A percentile compares a stretch with the other conserved stretches of the same genome.
These are phyloP conservation scores for Tortricodes alternella DNA, from an alignment of 2,888 invertebrate genomes.

Conservation along the genomic window DNA sequence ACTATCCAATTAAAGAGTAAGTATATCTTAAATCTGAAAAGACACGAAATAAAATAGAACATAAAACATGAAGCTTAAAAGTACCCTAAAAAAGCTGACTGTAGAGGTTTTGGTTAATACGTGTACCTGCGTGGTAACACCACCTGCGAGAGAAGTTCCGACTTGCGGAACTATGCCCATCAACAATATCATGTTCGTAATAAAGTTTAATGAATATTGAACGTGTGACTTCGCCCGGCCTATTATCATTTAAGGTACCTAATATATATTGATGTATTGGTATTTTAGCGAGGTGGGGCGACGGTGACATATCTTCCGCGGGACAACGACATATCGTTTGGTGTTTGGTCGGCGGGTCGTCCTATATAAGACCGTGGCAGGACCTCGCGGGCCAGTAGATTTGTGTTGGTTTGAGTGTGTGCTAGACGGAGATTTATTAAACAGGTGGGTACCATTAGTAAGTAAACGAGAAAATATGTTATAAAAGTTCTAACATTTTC, in stretches of 20 bases:
- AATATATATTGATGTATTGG: constrained; percentile 38
- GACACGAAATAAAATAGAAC: background rate
- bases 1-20: no score
- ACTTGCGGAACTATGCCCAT: constrained; percentile 52
- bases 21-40: background rate
- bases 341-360: constrained; percentile 43
- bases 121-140: constrained; percentile 29
- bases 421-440: constrained; percentile 49
- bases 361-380: constrained; percentile 73
- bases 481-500: background rate
- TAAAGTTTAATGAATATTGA: constrained; percentile 61
- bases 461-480: background rate
- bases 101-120: constrained; percentile 22
- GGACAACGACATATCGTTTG: constrained; percentile 29
- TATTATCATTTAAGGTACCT: constrained; percentile 36
- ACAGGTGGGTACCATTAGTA: constrained; percentile 50
- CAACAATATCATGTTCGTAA: constrained; percentile 54
- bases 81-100: constrained; percentile 9
- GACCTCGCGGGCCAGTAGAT: constrained; percentile 58
- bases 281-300: constrained; percentile 47
- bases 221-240: constrained; percentile 48
- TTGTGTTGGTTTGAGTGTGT: constrained; percentile 59
- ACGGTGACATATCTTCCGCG: constrained; percentile 42
- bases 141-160: constrained; percentile 39
- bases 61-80: background rate